Conservation (phyloP, 2,113 vertebrate genomes). For the Cebus imitator region DNA sequence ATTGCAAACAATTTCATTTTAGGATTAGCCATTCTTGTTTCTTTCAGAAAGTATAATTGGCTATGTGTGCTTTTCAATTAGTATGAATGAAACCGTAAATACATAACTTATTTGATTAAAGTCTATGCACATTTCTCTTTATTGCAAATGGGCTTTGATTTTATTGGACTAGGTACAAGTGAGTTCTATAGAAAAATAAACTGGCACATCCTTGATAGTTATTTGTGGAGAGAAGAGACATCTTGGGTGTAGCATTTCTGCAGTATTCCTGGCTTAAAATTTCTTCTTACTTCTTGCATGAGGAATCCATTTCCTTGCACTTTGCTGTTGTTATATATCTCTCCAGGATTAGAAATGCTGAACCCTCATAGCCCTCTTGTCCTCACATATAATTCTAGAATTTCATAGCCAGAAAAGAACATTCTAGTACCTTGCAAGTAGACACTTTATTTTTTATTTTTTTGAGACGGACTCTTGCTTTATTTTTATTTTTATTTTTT, state of each 20-base stretch:
- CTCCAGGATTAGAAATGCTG: neutral
- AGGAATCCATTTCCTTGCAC: neutral
- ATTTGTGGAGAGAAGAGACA: neutral
- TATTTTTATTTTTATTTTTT: too few species aligned
- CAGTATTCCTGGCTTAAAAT: neutral
- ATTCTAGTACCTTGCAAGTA: neutral
- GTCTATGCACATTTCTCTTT: neutral
- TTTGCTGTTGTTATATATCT: neutral
- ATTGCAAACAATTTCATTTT: neutral
- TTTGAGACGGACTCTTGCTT: too few species aligned
- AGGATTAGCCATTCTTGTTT: neutral
- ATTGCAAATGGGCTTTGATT: slow-evolving; percentile 21
- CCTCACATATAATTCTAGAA: neutral
- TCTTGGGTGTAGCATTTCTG: neutral
- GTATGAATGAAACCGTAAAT: neutral
- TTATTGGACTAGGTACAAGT: slow-evolving; percentile 30
- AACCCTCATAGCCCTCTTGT: neutral
- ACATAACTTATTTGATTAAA: neutral
- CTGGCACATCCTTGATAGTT: neutral
- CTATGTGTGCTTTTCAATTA: slow-evolving; percentile 7
- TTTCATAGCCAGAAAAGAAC: neutral
- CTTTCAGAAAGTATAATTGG: neutral
- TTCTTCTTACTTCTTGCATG: neutral
- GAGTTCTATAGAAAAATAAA: slow-evolving; percentile 19
- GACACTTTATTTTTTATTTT: neutral